These are phyloP conservation scores for Pseudopodoces humilis DNA, from an alignment of 2,113 vertebrate species.

Conservation along the genomic window DNA sequence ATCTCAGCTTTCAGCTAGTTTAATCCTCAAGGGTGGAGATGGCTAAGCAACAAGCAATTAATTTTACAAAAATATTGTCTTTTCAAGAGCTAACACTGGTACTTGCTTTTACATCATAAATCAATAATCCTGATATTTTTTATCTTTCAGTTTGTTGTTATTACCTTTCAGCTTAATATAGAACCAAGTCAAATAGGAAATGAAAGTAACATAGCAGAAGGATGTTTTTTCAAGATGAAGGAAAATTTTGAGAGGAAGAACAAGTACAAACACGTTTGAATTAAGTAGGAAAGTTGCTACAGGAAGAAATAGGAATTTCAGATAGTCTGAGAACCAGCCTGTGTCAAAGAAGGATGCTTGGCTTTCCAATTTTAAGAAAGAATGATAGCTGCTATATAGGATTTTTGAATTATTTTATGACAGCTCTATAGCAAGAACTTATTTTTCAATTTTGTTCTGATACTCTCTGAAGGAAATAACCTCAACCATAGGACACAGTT, in stretches of 20 bases:
- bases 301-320: background rate
- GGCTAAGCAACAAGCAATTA: background rate
- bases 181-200: background rate
- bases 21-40: background rate
- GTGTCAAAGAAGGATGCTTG: background rate
- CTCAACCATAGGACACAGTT: slow-evolving; percentile 3
- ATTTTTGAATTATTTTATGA: slow-evolving; percentile 32
- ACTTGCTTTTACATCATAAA: background rate
- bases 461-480: slow-evolving; percentile 8
- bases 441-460: slow-evolving; percentile 41
- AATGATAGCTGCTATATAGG: background rate
- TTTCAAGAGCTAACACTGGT: background rate
- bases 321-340: background rate
- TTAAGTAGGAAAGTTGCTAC: background rate
- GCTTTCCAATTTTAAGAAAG: slow-evolving; percentile 18
- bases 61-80: background rate
- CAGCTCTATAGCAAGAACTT: background rate
- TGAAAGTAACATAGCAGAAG: background rate
- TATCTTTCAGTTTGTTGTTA: background rate
- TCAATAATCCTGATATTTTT: background rate
- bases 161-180: background rate
- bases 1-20: background rate
- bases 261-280: background rate
- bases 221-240: background rate
- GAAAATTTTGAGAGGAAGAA: background rate